Conservation (phyloP, 1,140 invertebrate genomes). For the Chelonus insularis region DNA sequence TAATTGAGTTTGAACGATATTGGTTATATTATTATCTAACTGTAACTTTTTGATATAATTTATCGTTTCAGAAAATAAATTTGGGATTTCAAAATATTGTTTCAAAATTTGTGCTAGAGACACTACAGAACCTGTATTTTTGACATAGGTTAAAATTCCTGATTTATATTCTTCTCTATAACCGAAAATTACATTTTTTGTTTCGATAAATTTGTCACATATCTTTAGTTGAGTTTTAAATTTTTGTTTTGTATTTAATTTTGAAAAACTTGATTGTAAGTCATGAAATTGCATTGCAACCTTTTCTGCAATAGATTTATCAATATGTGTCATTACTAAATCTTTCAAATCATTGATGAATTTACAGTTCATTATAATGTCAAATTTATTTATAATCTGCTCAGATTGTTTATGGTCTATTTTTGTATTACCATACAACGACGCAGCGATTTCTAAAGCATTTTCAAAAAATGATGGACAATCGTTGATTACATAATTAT, state of each 20-base stretch:
- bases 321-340: neutral
- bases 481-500: no score
- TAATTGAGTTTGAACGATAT: conserved; percentile 29
- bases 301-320: neutral
- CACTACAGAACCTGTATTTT: neutral
- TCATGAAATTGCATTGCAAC: neutral
- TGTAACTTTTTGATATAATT: neutral
- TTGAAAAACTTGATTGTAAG: conserved; percentile 1
- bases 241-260: neutral
- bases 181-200: neutral
- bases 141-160: neutral
- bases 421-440: neutral
- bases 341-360: neutral
- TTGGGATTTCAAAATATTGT: neutral
- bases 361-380: neutral
- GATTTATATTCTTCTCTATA: neutral
- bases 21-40: conserved; percentile 1
- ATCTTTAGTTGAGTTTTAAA: neutral
- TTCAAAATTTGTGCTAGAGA: neutral
- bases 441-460: neutral
- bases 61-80: neutral
- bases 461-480: neutral
- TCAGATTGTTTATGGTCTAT: neutral
- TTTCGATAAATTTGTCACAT: neutral
- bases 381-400: neutral